Conservation (phyloP, 2,797 vertebrate genomes). For the Helarctos malayanus region DNA sequence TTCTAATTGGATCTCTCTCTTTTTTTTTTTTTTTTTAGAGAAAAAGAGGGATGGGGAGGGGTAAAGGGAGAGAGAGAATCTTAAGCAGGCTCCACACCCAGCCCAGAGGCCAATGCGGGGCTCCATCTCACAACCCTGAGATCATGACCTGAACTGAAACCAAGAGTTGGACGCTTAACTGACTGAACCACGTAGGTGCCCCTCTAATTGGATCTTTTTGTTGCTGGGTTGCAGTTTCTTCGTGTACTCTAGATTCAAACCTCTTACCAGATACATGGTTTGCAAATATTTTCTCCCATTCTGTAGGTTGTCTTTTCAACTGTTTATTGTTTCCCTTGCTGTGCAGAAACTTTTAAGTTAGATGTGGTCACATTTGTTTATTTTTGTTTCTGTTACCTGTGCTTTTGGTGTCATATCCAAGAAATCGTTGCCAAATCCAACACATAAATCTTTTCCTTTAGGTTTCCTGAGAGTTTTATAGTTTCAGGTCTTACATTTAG, state of each 20-base stretch:
- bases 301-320: neutral
- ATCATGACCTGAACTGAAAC: too few species aligned
- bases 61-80: too few species aligned
- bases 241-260: neutral
- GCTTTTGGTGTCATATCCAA: neutral
- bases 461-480: neutral
- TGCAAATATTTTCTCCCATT: slow-evolving; percentile 44
- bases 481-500: neutral
- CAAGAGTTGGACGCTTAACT: too few species aligned
- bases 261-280: neutral
- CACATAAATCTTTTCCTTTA: neutral
- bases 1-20: neutral
- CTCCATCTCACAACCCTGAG: too few species aligned
- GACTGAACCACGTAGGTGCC: too few species aligned
- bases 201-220: neutral
- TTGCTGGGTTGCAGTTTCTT: neutral
- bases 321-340: neutral
- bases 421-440: neutral
- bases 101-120: too few species aligned
- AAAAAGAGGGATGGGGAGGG: too few species aligned
- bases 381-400: neutral
- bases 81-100: too few species aligned
- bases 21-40: neutral
- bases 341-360: neutral
- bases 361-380: neutral